A percentile compares a stretch with the other conserved stretches of the same genome.
phyloP scores from a whole-genome alignment of 2,113 vertebrate species.

The Pelecanus crispus region DNA sequence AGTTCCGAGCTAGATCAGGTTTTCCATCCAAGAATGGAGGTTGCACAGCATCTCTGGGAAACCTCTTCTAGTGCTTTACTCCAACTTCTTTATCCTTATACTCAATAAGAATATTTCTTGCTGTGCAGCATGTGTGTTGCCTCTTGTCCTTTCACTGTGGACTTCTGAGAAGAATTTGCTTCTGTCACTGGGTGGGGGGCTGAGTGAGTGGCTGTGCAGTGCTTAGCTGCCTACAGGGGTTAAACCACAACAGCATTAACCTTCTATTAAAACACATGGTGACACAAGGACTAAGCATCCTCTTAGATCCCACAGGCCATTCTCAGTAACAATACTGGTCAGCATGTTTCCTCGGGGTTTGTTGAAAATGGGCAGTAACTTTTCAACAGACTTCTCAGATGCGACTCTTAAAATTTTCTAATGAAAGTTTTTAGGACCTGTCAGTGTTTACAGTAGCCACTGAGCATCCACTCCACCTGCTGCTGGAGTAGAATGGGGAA shows the following conservation, averaged over 20 bases:
- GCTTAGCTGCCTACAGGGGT: neutral
- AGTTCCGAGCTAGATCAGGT: neutral
- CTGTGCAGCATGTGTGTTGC: rapidly evolving
- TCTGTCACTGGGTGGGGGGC: neutral
- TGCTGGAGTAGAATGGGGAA: neutral
- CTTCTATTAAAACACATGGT: neutral
- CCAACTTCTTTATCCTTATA: neutral
- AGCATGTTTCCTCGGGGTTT: neutral
- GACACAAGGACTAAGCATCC: neutral
- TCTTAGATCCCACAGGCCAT: neutral
- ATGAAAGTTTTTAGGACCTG: neutral
- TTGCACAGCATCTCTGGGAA: neutral
- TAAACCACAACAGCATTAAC: neutral
- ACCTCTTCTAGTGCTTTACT: neutral
- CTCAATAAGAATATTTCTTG: neutral
- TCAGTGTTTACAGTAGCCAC: neutral
- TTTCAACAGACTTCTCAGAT: neutral
- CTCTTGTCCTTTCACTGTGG: neutral
- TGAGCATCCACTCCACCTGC: neutral
- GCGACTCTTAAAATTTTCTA: neutral
- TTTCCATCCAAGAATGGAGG: neutral
- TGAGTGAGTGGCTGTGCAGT: rapidly evolving
- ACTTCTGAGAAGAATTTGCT: neutral
- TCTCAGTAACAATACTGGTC: neutral
- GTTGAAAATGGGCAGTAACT: neutral